phyloP scores from a whole-genome alignment of 53 echinoderm and acorn worm species.

The Echinarachnius parma region DNA sequence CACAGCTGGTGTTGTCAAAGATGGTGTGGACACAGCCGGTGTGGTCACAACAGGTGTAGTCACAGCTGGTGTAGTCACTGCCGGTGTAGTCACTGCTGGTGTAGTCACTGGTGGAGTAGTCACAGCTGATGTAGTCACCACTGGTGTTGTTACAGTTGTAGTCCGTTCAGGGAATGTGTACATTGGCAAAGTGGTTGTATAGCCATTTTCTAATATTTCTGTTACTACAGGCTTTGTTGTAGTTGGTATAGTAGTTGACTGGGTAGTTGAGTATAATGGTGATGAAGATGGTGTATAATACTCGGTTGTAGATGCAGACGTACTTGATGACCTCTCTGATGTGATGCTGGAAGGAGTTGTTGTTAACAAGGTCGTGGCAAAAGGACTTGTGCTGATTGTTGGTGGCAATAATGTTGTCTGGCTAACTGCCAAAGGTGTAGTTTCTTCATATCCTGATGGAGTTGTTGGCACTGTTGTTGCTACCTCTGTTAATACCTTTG shows the following conservation, averaged over 20 bases:
- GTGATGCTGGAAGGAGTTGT: no score
- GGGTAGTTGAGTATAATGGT: neutral
- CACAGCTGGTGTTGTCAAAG: neutral
- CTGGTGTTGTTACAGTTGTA: neutral
- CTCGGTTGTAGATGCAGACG: neutral
- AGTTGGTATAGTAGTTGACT: neutral
- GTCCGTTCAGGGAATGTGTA: neutral
- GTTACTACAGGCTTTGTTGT: neutral
- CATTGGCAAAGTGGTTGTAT: neutral
- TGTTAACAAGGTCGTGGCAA: no score
- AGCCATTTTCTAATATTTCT: neutral
- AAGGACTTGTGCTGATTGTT: conserved; percentile 3
- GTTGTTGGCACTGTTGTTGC: conserved; percentile 26
- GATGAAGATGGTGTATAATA: neutral
- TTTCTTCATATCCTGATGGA: conserved; percentile 4
- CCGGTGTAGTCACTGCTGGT: conserved; percentile 13
- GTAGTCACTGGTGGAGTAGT: conserved; percentile 16
- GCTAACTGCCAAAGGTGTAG: neutral
- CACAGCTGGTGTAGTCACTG: conserved; percentile 1
- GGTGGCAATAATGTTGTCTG: neutral
- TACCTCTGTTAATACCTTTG: neutral
- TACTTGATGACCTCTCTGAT: neutral
- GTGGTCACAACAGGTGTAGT: conserved; percentile 10
- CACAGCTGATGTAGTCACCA: neutral
- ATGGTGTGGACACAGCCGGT: conserved; percentile 10